A percentile compares a stretch with the other conserved stretches of the same genome.
phyloP scores from a whole-genome alignment of 2,113 vertebrate species.

The Pteronura brasiliensis region DNA sequence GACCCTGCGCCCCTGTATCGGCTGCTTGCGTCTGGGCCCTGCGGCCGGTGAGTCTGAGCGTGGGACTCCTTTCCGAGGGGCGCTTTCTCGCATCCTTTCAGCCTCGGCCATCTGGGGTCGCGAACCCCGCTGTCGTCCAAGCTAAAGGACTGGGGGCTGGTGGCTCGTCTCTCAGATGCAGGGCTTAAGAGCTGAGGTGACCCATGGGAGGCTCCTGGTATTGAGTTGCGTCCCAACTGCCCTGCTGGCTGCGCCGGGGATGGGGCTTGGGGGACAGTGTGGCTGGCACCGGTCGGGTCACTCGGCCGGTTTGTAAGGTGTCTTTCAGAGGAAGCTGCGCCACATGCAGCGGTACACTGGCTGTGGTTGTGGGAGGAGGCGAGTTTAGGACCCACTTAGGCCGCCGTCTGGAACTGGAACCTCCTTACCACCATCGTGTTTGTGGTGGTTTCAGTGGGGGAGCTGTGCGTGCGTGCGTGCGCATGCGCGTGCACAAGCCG shows the following conservation, averaged over 20 bases:
- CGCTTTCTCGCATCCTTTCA: background rate
- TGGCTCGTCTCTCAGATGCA: background rate
- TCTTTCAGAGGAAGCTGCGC: background rate
- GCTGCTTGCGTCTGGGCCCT: background rate
- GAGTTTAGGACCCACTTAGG: background rate
- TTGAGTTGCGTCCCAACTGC: too few relatives aligned
- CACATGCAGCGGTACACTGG: background rate
- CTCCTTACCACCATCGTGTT: background rate
- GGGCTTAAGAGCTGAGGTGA: background rate
- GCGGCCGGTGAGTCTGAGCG: background rate
- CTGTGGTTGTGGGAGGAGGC: background rate
- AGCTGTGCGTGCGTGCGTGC: background rate
- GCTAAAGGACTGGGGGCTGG: background rate
- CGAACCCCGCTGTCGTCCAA: too few relatives aligned
- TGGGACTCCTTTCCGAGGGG: background rate
- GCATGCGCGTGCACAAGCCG: background rate
- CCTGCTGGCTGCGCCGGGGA: accelerated
- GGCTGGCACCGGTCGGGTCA: background rate
- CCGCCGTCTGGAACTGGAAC: background rate
- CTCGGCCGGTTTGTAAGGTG: background rate
- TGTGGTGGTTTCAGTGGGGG: background rate
- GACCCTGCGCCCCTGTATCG: background rate
- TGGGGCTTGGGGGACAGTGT: too few relatives aligned
- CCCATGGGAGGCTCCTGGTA: accelerated
- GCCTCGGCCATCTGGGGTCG: background rate